A percentile compares a stretch with the other conserved stretches of the same genome.
Conservation (phyloP, 2,113 vertebrate genomes). For the Strigops habroptila region DNA sequence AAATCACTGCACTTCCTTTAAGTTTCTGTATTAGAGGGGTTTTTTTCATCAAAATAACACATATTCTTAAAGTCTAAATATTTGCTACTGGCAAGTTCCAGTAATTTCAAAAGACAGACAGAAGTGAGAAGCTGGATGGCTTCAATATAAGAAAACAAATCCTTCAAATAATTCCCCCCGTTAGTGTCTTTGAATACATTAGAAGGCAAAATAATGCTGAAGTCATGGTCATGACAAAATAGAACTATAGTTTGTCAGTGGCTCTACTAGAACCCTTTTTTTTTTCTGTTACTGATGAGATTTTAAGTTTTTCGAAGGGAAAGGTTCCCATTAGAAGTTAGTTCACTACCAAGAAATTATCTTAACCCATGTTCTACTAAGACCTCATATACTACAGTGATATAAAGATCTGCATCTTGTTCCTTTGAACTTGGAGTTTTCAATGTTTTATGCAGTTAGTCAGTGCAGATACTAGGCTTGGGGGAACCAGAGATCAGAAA, state of each 20-base stretch:
- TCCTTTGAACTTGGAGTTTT: not conserved
- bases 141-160: not conserved
- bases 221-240: not conserved
- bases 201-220: not conserved
- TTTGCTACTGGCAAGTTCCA: not conserved
- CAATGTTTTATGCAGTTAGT: not conserved
- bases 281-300: not conserved
- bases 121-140: fast-evolving
- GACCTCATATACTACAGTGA: not conserved
- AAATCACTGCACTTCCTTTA: not conserved
- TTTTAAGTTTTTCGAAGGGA: not conserved
- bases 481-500: not conserved
- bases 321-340: not conserved
- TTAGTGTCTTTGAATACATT: not conserved
- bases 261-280: not conserved
- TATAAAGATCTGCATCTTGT: not conserved
- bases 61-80: not conserved
- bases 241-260: not conserved
- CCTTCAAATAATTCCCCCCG: not conserved
- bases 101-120: not conserved
- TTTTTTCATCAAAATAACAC: not conserved
- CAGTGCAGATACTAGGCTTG: not conserved
- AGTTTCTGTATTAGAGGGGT: not conserved
- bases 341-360: fast-evolving
- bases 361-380: not conserved